Conservation (phyloP, 2,797 vertebrate genomes). For the Melanotaenia nigrans region DNA sequence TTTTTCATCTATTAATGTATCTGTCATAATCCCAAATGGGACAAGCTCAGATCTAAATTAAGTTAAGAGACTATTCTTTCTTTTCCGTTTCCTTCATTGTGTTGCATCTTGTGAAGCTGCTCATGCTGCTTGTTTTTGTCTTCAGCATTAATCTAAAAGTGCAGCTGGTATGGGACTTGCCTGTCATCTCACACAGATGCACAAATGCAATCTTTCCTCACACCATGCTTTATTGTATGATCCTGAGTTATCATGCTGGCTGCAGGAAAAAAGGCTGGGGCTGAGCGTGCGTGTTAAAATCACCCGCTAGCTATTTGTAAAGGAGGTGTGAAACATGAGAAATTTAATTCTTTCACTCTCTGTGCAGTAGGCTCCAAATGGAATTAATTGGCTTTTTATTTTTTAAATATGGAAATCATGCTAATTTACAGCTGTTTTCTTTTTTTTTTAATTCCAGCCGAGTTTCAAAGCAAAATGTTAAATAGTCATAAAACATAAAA, state of each 20-base stretch:
- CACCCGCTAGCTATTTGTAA: background rate
- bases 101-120: conserved; percentile 5
- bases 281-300: background rate
- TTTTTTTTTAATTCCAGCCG: background rate
- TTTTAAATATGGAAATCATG: background rate
- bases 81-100: background rate
- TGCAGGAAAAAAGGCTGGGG: background rate
- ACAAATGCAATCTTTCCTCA: conserved; percentile 16
- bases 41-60: conserved; percentile 44
- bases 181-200: conserved; percentile 7
- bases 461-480: background rate
- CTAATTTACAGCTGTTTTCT: background rate
- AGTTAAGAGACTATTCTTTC: conserved; percentile 37
- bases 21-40: conserved; percentile 32
- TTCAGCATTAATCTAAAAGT: conserved; percentile 23
- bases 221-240: conserved; percentile 2
- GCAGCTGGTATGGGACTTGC: conserved; percentile 9
- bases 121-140: conserved; percentile 28
- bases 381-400: background rate
- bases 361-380: background rate
- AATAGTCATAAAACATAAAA: background rate
- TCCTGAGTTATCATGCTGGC: background rate
- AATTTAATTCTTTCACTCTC: conserved; percentile 12
- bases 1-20: conserved; percentile 41
- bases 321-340: background rate